Base-by-base conservation (phyloP, 2,888 invertebrate genomes). In the Tenthredo scrophulariae region DNA sequence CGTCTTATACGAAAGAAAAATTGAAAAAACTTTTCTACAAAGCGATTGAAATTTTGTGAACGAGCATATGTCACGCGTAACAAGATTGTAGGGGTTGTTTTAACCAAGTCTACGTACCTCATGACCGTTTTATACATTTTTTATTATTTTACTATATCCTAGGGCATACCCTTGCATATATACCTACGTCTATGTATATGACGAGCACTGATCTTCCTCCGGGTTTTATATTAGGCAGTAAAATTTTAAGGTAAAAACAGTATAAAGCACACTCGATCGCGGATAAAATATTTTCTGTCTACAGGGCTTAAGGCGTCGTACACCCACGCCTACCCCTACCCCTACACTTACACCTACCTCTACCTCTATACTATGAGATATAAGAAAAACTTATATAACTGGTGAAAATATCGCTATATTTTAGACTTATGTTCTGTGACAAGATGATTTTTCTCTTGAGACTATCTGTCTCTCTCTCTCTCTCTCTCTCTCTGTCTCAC, bases 391-490 rank as follows among this genome's bases (percentile, higher is more conserved):
- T 67, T 67, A 67, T 67, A 67, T 9, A 67, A 26, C 26, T 67
- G 29, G 29, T n/a, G 54, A 67, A 67, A 67, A 67, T 29, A 26
- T 26, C 33, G 67, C 29, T 67, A 67, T 33, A 67, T 26, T 33
- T 67, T 15, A 33, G 67, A 33, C 26, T 67, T 29, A 67, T 29
- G 67, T 26, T 29, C 67, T 10, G 67, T 67, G 67, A 29, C 67
- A 67, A 70, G 70, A 37, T 37, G 70, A 33, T 70, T 70, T 37
- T 33, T 70, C 29, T 26, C 62, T 62, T 13, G 10, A 62, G 22
- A 62, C 62, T 62, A 22, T 62, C 62, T 22, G 13, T 70, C 40
- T n/a, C 18, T 70, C n/a, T 70, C 70, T 58, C 58, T 62, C n/a
- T 18, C 70, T 62, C 10, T 26, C 18, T 70, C 3, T 62, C 10